phyloP scores from a whole-genome alignment of 2,797 vertebrate species.

The Sebastolobus altivelis region DNA sequence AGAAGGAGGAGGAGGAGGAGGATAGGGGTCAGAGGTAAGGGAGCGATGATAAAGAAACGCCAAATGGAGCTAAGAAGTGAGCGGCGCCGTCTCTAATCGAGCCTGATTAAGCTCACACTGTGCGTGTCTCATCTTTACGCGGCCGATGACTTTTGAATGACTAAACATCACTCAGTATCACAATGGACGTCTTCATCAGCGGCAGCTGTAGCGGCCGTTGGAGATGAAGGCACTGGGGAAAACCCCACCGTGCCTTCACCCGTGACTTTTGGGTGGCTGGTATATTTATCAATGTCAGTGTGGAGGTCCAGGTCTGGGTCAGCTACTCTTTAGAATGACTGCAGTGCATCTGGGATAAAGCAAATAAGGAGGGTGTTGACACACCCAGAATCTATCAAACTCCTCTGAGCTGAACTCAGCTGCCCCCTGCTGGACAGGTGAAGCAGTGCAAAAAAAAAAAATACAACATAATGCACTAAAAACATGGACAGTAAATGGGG shows the following conservation, averaged over 20 bases:
- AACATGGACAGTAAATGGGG: background rate
- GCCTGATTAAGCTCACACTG: conserved; percentile 73
- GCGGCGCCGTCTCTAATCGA: conserved; percentile 64
- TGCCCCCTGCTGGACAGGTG: conserved; percentile 69
- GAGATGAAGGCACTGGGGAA: conserved; percentile 13
- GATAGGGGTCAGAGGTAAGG: conserved; percentile 78
- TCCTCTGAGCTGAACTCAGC: background rate
- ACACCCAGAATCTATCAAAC: background rate
- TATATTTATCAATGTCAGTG: conserved; percentile 63
- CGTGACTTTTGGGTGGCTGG: conserved; percentile 38
- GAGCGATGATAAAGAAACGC: conserved; percentile 66
- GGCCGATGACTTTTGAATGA: conserved; percentile 59
- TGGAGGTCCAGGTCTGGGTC: conserved; percentile 25
- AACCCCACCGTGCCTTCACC: conserved; percentile 21
- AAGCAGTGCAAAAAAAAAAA: background rate
- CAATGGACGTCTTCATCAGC: conserved; percentile 69
- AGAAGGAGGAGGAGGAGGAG: conserved; percentile 51
- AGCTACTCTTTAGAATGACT: conserved; percentile 3
- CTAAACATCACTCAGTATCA: conserved; percentile 39
- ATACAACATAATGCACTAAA: background rate
- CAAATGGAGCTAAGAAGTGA: conserved; percentile 56
- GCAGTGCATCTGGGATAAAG: background rate
- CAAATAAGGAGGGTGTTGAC: background rate
- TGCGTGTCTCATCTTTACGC: conserved; percentile 64
- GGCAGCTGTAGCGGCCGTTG: conserved; percentile 14